Base-by-base conservation (phyloP, 2,888 invertebrate genomes). In the Epistrophe grossulariae region DNA sequence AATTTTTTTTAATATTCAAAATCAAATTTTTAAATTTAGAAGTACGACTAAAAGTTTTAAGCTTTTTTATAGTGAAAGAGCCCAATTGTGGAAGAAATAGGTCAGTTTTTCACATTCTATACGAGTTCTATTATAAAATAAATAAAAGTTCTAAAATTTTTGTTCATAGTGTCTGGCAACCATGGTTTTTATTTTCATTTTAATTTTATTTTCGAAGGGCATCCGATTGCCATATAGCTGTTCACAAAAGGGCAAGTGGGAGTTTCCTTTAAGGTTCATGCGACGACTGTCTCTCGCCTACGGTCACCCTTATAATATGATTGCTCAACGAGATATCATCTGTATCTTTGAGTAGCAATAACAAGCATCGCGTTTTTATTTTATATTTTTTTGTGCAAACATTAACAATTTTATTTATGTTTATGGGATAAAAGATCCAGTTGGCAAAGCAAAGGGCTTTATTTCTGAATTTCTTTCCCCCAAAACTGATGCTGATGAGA, bases 341-440 rank as follows among this genome's bases (percentile, higher is more conserved):
- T 66, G 8, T 48, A 66, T 48, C 66, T 66, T 35, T 48, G 66
- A 66, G 48, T 48, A 48, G 62, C 66, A 48, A 64, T 43, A 43
- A 24, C 24, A 24, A 15, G 28, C 13, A 31, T 45, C 13, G 45
- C 17, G 24, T 73, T 19, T 72, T 59, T 24, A 6, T 0, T 24
- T 7, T 15, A n/a, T n/a, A n/a, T 48, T 70, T 38, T 74, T 73
- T 79, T 83, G 74, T 70, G 79, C 74, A 59, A 79, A 43, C 84
- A 79, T 84, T 84, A 76, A 84, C 43, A 84, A 79, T 84, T 84
- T 84, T 84, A 79, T 84, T 84, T 84, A 84, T 84, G 79, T 60
- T 79, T 71, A 71, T 76, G 64, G 48, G 76, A 79, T 79, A 70
- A 73, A 83, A 19, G 78, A 79, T 55, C 50, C 60, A 64, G 76